A percentile compares a stretch with the other conserved stretches of the same genome.
Evolutionary conservation across 1,140 invertebrate species (phyloP).

Genomic region (Tetranychus urticae): DNA sequence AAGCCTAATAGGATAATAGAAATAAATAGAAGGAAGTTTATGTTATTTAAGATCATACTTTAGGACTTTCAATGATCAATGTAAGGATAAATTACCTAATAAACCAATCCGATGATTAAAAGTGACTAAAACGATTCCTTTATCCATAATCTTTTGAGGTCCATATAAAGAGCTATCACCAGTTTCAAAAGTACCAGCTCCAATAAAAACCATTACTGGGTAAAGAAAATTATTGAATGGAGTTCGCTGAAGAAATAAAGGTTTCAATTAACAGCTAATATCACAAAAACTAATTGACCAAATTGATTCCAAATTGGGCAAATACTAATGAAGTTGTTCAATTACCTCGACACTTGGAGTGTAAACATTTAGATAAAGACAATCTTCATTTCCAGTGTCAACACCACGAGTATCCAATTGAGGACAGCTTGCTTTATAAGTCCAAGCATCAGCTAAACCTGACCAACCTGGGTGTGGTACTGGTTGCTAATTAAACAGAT

Average conservation of each 20-base stretch:
- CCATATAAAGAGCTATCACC: constrained; percentile 38
- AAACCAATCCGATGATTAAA: constrained; percentile 56
- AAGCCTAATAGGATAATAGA: constrained; percentile 13
- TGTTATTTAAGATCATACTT: no score
- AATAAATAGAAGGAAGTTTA: background rate
- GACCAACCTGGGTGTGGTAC: constrained; percentile 13
- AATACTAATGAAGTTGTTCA: background rate
- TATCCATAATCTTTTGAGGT: constrained; percentile 32
- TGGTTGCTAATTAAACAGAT: constrained; percentile 8
- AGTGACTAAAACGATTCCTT: constrained; percentile 43
- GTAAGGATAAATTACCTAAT: constrained; percentile 17
- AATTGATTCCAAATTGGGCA: no score
- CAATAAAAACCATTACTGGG: constrained; percentile 31
- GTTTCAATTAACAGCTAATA: no score
- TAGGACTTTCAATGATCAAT: background rate
- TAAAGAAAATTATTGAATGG: constrained; percentile 9
- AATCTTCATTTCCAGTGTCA: constrained; percentile 31
- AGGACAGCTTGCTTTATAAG: constrained; percentile 12
- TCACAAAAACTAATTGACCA: no score
- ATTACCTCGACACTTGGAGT: constrained; percentile 1
- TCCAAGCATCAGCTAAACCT: constrained; percentile 9
- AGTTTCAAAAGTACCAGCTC: constrained; percentile 27
- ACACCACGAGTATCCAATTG: constrained; percentile 13
- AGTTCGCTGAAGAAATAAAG: background rate
- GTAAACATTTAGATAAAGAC: constrained; percentile 55